Evolutionary conservation across 2,797 vertebrate species (phyloP).

Genomic region (Macropus fuliginosus): DNA sequence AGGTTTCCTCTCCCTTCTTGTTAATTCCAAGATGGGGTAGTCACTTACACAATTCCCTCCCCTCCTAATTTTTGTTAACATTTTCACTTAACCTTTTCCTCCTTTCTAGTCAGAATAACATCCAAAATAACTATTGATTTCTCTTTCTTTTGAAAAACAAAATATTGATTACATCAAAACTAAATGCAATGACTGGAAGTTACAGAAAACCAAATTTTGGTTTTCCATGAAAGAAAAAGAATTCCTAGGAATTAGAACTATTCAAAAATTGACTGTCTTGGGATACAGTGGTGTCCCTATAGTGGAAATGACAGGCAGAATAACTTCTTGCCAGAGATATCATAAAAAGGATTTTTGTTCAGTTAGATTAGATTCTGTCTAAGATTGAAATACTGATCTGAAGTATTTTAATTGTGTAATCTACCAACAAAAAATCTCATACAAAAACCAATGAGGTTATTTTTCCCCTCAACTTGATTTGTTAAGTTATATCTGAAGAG

Average conservation of each 20-base stretch:
- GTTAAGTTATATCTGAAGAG: neutral
- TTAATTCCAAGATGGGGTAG: neutral
- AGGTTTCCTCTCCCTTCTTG: neutral
- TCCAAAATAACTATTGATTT: neutral
- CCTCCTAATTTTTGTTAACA: neutral
- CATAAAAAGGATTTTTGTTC: neutral
- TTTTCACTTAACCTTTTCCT: neutral
- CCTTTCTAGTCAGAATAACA: neutral
- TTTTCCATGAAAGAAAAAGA: neutral
- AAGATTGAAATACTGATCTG: neutral
- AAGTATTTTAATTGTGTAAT: neutral
- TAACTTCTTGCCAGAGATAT: neutral
- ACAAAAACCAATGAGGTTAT: neutral
- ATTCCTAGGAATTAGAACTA: neutral
- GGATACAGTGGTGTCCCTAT: neutral
- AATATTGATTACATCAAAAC: neutral
- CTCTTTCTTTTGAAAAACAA: neutral
- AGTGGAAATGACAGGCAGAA: neutral
- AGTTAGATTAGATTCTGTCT: neutral
- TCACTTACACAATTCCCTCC: neutral
- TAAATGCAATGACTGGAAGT: neutral
- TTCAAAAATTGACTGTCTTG: neutral
- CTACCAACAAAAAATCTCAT: neutral
- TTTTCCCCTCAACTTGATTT: neutral
- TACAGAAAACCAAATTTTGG: neutral